Evolutionary conservation across 2,113 vertebrate species (phyloP).

Genomic region (Boulengerochromis microlepis): DNA sequence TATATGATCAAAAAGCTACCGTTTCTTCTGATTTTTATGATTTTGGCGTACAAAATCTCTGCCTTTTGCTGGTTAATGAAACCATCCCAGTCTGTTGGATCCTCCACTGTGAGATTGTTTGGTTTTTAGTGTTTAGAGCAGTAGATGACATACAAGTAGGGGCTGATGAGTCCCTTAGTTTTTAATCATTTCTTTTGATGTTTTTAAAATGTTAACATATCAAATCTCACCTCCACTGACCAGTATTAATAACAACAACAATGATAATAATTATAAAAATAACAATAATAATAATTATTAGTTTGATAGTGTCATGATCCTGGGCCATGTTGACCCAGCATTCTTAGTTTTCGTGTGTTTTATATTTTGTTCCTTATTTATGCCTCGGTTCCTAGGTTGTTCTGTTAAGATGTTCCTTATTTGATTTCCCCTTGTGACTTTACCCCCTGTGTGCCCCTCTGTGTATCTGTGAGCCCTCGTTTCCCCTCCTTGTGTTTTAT

Average conservation of each 20-base stretch:
- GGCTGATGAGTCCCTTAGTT: neutral
- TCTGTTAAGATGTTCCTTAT: neutral
- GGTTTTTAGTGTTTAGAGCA: neutral
- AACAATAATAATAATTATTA: neutral
- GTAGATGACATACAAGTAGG: neutral
- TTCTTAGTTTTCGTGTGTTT: rapidly evolving
- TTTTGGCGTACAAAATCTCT: neutral
- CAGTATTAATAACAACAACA: neutral
- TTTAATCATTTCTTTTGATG: neutral
- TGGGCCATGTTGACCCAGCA: neutral
- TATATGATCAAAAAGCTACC: rapidly evolving
- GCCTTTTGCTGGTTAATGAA: neutral
- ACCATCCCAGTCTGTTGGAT: neutral
- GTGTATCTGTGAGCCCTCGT: neutral
- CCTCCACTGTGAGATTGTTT: neutral
- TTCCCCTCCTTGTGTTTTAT: neutral
- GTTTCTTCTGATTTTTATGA: neutral
- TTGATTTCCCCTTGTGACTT: neutral
- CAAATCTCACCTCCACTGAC: neutral
- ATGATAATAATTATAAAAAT: neutral
- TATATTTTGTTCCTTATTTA: neutral
- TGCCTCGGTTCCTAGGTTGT: rapidly evolving
- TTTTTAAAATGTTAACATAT: neutral
- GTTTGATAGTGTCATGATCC: rapidly evolving
- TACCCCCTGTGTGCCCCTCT: neutral